A percentile compares a stretch with the other conserved stretches of the same genome.
Conservation (phyloP, 2,888 invertebrate species). For the Pristionchus entomophagus region DNA sequence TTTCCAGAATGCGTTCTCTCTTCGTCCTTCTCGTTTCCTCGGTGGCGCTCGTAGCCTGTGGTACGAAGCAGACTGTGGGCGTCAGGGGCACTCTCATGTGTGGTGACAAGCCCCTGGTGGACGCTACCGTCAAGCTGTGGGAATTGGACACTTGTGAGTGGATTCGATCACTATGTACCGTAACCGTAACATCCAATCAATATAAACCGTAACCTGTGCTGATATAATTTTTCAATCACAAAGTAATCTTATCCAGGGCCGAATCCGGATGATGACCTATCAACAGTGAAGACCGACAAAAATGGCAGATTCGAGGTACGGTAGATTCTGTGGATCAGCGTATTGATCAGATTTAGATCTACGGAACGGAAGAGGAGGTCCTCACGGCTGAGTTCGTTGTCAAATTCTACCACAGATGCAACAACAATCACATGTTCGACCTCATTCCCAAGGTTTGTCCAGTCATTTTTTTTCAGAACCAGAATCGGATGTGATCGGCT, state of each 20-base stretch:
- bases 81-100: conserved; percentile 44
- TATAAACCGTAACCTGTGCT: too few relatives aligned
- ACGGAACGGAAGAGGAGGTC: conserved; percentile 43
- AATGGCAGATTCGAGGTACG: conserved; percentile 43
- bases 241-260: conserved; percentile 27
- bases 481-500: not conserved
- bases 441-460: not conserved
- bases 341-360: conserved; percentile 6
- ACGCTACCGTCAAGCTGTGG: conserved; percentile 46
- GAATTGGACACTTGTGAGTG: conserved; percentile 47
- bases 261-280: conserved; percentile 45
- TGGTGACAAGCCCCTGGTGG: conserved; percentile 19
- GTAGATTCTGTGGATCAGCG: not conserved
- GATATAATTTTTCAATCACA: too few relatives aligned
- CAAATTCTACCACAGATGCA: conserved; percentile 50
- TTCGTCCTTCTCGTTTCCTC: conserved; percentile 40
- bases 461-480: not conserved
- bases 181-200: not conserved
- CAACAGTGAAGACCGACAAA: conserved; percentile 22
- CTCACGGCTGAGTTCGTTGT: not conserved
- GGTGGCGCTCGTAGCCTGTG: not conserved
- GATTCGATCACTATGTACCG: not conserved
- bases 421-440: conserved; percentile 47
- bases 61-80: conserved; percentile 30
- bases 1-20: conserved; percentile 5